phyloP scores from a whole-genome alignment of 1,140 invertebrate genomes.

The Trypoxylus dichotomus region DNA sequence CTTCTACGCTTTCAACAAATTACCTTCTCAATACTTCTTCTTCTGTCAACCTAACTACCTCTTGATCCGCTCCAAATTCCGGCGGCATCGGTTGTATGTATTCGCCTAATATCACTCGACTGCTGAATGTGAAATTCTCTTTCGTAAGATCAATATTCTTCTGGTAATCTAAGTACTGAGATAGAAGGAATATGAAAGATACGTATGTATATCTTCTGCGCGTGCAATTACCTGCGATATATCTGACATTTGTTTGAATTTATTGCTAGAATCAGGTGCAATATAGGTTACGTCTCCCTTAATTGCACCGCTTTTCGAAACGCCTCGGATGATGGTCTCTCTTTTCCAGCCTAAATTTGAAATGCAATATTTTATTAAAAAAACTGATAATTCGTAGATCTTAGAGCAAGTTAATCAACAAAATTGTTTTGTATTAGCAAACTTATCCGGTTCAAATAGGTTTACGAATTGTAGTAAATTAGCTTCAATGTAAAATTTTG shows the following conservation, averaged over 20 bases:
- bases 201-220: not conserved
- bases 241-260: conserved; percentile 73
- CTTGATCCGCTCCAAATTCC: conserved; percentile 57
- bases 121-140: conserved; percentile 91
- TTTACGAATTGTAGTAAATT: too few species aligned
- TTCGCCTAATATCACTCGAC: conserved; percentile 84
- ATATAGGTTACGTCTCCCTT: conserved; percentile 88
- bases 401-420: not conserved
- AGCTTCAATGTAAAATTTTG: too few species aligned
- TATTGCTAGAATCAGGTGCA: conserved; percentile 79
- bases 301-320: conserved; percentile 78
- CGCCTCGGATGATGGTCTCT: conserved; percentile 82
- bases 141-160: conserved; percentile 73
- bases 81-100: conserved; percentile 75
- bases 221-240: conserved; percentile 64
- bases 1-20: conserved; percentile 8
- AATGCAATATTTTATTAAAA: not conserved
- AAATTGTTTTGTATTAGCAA: too few species aligned
- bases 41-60: conserved; percentile 64
- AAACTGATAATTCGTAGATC: not conserved
- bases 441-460: too few species aligned
- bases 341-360: conserved; percentile 73
- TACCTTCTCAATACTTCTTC: conserved; percentile 65
- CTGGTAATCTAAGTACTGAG: conserved; percentile 78
- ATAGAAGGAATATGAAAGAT: conserved; percentile 34